A percentile compares a stretch with the other conserved stretches of the same genome.
phyloP scores from a whole-genome alignment of 2,797 vertebrate species.

The Manis javanica region DNA sequence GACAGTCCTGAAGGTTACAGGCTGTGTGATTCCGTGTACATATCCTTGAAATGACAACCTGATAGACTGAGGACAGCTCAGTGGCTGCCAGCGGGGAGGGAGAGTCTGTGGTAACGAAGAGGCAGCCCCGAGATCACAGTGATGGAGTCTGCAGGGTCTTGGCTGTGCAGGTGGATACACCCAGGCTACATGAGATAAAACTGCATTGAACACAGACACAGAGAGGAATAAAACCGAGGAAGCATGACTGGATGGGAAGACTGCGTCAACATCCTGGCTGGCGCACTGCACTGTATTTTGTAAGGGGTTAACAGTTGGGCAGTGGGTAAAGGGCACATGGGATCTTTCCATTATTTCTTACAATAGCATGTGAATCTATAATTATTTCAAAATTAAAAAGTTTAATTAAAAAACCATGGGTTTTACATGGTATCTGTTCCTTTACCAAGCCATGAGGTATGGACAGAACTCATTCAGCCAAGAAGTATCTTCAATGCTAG shows the following conservation, averaged over 20 bases:
- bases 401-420: conserved; percentile 2
- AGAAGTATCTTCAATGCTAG: not conserved
- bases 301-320: not conserved
- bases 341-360: not conserved
- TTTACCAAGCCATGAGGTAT: conserved; percentile 40
- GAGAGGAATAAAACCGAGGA: not conserved
- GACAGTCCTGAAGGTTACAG: not conserved
- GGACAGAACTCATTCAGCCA: conserved; percentile 1
- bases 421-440: conserved; percentile 41
- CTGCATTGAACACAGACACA: not conserved
- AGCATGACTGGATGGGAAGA: not conserved
- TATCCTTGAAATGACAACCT: not conserved
- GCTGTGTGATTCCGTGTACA: not conserved
- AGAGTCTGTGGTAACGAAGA: not conserved
- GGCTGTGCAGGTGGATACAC: not conserved
- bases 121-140: not conserved
- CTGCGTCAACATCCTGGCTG: not conserved
- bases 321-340: not conserved
- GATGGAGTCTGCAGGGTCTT: not conserved
- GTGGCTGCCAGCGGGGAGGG: not conserved
- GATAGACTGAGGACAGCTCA: not conserved
- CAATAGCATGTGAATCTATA: not conserved
- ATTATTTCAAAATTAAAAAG: conserved; percentile 41
- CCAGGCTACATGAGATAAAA: not conserved
- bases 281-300: not conserved